Evolutionary conservation across 30 jellyfish, hydroid and myxozoan genomes (phyloP).

Genomic region (Pseudorhiza aurosa): DNA sequence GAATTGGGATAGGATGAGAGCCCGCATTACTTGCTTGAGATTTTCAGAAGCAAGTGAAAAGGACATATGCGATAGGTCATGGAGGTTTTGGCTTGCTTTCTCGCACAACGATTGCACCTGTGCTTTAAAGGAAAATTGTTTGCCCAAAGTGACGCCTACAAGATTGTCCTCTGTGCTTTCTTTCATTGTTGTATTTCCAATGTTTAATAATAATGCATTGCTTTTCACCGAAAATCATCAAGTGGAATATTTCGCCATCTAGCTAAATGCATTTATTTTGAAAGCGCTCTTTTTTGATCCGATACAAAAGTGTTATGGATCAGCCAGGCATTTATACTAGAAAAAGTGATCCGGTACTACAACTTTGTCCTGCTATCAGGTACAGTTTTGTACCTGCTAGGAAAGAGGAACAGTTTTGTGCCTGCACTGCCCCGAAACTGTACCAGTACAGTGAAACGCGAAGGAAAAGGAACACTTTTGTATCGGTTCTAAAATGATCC

Average conservation of each 20-base stretch:
- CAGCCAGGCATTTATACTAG: too few relatives aligned
- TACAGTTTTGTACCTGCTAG: too few relatives aligned
- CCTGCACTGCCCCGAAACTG: too few relatives aligned
- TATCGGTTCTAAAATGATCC: too few relatives aligned
- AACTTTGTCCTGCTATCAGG: too few relatives aligned
- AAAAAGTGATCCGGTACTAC: too few relatives aligned
- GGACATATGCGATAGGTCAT: conserved; percentile 4
- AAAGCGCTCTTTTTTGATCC: background rate
- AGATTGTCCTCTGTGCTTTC: conserved; percentile 16
- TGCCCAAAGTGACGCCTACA: conserved; percentile 37
- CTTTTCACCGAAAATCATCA: conserved; percentile 36
- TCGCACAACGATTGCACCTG: conserved; percentile 7
- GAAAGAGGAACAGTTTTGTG: too few relatives aligned
- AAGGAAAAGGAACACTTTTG: too few relatives aligned
- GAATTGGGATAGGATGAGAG: conserved; percentile 18
- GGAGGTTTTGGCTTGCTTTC: conserved; percentile 35
- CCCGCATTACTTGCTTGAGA: conserved; percentile 20
- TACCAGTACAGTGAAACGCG: too few relatives aligned
- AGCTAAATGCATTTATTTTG: conserved; percentile 5
- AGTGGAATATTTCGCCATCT: conserved; percentile 10
- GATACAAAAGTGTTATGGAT: too few relatives aligned
- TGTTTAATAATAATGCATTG: conserved; percentile 2
- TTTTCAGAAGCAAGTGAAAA: conserved; percentile 16
- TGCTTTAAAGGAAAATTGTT: conserved; percentile 14
- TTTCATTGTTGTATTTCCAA: conserved; percentile 31